Conservation (phyloP, 2,888 invertebrate species). For the Pachydiplax longipennis region DNA sequence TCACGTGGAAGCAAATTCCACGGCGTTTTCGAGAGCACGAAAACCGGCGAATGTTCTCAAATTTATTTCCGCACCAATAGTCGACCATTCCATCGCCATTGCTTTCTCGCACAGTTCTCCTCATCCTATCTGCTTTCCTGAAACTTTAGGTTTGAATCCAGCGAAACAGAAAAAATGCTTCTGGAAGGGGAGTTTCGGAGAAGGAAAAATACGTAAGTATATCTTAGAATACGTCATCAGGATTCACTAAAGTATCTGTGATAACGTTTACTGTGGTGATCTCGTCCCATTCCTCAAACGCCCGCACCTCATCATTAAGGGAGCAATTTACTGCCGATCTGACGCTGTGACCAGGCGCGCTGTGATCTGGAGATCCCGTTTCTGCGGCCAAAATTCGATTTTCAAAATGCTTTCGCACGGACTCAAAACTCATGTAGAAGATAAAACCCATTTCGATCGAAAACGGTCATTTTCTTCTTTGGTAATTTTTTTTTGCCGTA, state of each 20-base stretch:
- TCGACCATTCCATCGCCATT: not conserved
- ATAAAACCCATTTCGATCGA: too few relatives aligned
- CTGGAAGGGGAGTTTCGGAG: not conserved
- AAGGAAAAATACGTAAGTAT: not conserved
- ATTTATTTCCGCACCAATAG: not conserved
- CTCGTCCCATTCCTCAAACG: not conserved
- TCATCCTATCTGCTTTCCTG: not conserved
- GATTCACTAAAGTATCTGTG: not conserved
- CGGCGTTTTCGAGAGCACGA: not conserved
- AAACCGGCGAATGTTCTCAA: not conserved
- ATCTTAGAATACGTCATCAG: not conserved
- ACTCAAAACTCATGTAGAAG: too few relatives aligned
- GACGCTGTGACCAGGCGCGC: too few relatives aligned
- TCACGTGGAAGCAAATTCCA: not conserved
- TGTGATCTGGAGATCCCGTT: too few relatives aligned
- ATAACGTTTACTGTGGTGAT: not conserved
- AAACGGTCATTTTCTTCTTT: too few relatives aligned
- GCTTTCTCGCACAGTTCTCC: not conserved
- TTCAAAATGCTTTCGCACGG: too few relatives aligned
- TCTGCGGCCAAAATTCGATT: too few relatives aligned
- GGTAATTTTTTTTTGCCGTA: too few relatives aligned
- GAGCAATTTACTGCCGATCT: too few relatives aligned
- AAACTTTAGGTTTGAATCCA: not conserved
- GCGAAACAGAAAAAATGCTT: not conserved
- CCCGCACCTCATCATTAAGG: too few relatives aligned